Base-by-base conservation (phyloP, 1,140 invertebrate species). In the Ostrea denselamellosa region DNA sequence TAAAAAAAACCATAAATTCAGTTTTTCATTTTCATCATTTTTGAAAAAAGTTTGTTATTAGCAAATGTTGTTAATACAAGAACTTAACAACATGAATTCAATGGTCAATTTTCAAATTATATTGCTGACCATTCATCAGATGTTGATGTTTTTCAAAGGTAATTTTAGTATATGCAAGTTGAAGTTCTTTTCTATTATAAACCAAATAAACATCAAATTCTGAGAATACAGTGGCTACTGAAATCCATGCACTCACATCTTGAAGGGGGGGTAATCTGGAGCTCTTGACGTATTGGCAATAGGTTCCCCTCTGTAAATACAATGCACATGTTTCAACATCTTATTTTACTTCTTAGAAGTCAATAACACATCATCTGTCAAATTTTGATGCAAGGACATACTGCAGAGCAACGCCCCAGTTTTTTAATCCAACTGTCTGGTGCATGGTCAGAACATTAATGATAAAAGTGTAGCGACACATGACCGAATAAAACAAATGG, bases 241-340 rank as follows among this genome's bases (percentile, higher is more conserved):
- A 77, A 28, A 28, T 25, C 22, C 28, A 14, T 28, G 28, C 12
- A 77, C 68, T 77, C 68, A 77, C 68, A 19, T 62, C 58, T 77
- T 77, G 68, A 34, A 77, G 14, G 68, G 68, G 22, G 68, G 22
- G 14, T 28, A 77, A 34, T 77, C 68, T 34, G 68, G 25, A 77
- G 68, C 68, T 77, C 25, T 77, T 77, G 68, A 28, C 3, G 68
- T 17, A 77, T 25, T 77, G 28, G 68, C 25, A 19, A n/a, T 62
- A 8, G 68, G 25, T 5, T 77, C 68, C 22, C 25, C 14, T 77
- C 68, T 77, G 68, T 77, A 77, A 77, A 77, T 77, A 77, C 68
- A 77, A 77, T 28, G 56, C n/a, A 25, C 10, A 77, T 77, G 22
- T 2, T 14, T 77, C 22, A 34, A 77, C 17, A 19, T 62, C 58